Evolutionary conservation across 23 tunicate species (phyloP), one percentile per base, ranked within the genome.

Genomic region (Aplidium turbinatum): DNA sequence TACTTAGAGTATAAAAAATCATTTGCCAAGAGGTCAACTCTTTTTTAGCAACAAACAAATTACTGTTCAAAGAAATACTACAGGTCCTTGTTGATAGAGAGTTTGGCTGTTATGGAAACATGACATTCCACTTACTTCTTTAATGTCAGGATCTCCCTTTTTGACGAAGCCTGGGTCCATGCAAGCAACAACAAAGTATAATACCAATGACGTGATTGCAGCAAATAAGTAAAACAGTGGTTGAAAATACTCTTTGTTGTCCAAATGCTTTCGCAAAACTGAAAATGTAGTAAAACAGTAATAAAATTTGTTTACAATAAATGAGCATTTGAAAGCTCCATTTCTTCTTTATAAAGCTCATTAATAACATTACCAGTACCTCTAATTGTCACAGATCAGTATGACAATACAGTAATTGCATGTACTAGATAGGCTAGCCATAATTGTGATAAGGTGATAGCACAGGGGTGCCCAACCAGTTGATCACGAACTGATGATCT

Each of bases 131-230:
- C 21, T 76, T 75, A 88, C 87, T 70, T 88, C 87, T 70, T 75
- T 58, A 0, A 91, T 82, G 73, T 91, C 97, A 31, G 78, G 45
- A 51, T 91, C 91, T 0, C 74, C 78, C 1, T 50, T 55, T 47
- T 79, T 91, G 1, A 91, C 97, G 74, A 30, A 91, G 26, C 97
- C 97, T 26, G 97, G 97, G 50, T 91, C 97, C 91, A 91, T 84
- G 34, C 63, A 84, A 25, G 97, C 83, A 38, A 91, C 97, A 36
- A 68, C 32, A 51, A 84, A 84, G 47, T 91, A 91, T 66, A 91
- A 54, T 25, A 74, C 74, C 2, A 91, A 29, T 19, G 97, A 91
- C 35, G 45, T 19, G 31, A 77, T 16, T n/a, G 86, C 70, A 28
- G 72, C 75, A 3, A 69, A 24, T 13, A 80, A 27, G 46, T 73